Percentiles rank a stretch among this genome's conserved stretches.
These are phyloP conservation scores for Tetragnatha versicolor DNA, from an alignment of 1,140 invertebrate species.

Conservation along the genomic window DNA sequence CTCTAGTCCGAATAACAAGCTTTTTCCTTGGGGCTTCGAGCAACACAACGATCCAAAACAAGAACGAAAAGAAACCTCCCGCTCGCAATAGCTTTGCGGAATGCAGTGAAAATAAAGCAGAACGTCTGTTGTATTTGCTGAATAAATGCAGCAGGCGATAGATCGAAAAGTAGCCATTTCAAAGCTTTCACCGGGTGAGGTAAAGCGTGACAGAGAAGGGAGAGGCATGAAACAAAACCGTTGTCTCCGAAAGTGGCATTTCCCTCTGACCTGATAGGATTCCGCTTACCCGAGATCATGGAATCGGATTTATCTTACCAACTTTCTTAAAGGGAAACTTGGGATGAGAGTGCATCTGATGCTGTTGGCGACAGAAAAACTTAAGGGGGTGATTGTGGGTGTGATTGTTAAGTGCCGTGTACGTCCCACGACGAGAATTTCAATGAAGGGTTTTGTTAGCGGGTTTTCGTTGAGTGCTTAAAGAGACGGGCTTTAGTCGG, in stretches of 20 bases:
- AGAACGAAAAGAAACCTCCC: too few relatives aligned
- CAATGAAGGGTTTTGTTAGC: neutral
- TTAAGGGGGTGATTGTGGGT: neutral
- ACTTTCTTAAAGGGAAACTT: neutral
- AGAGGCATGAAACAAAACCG: too few relatives aligned
- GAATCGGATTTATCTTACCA: constrained; percentile 20
- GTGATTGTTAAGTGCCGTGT: constrained; percentile 8
- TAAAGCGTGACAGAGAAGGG: neutral
- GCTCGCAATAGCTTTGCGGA: too few relatives aligned
- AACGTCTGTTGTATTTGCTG: too few relatives aligned
- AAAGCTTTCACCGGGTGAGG: neutral
- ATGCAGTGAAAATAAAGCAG: too few relatives aligned
- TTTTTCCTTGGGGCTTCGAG: too few relatives aligned
- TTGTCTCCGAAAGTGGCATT: neutral
- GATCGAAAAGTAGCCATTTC: neutral
- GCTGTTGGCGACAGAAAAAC: neutral
- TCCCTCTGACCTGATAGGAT: neutral
- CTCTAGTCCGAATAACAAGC: too few relatives aligned
- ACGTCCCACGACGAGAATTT: neutral
- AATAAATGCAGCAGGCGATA: neutral
- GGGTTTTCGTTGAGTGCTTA: neutral
- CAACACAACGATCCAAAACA: too few relatives aligned
- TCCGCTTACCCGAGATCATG: constrained; percentile 12
- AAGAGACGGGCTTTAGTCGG: neutral
- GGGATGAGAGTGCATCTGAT: constrained; percentile 1